Conservation (phyloP, 35 echinoderm and acorn worm genomes). For the Amphiura filiformis region DNA sequence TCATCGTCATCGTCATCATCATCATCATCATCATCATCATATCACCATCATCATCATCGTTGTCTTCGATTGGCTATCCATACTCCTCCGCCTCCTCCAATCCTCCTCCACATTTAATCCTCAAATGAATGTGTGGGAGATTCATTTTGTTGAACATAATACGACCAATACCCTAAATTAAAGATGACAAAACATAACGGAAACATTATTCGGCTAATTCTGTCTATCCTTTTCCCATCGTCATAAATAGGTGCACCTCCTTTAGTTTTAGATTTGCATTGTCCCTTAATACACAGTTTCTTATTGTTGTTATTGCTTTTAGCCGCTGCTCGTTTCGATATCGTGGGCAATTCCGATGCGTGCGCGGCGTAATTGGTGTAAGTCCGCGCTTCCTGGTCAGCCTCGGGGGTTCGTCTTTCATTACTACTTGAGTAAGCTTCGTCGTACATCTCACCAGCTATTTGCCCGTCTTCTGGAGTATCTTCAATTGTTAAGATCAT, state of each 20-base stretch:
- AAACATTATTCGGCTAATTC: constrained; percentile 45
- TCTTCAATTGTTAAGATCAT: neutral
- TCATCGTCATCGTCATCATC: too few species aligned
- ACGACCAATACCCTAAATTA: constrained; percentile 55
- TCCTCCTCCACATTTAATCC: too few species aligned
- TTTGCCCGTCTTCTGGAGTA: neutral
- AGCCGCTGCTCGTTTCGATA: neutral
- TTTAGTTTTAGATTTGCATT: constrained; percentile 10
- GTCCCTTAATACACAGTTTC: neutral
- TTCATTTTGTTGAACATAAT: constrained; percentile 27
- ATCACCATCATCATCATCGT: too few species aligned
- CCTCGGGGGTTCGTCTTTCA: neutral
- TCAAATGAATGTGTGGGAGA: neutral
- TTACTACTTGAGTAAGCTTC: neutral
- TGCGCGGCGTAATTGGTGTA: neutral
- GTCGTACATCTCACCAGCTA: neutral
- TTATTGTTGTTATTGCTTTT: neutral
- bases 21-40: too few species aligned
- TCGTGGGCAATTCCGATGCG: neutral
- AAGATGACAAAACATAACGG: constrained; percentile 51
- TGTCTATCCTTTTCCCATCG: constrained; percentile 37
- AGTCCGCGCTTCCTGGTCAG: neutral
- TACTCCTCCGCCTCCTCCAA: too few species aligned
- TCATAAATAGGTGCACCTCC: neutral
- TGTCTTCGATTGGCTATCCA: too few species aligned